Percentiles rank a stretch among this genome's conserved stretches.
These are phyloP conservation scores for Drosophila virilis DNA, from an alignment of 1,140 invertebrate species.

Conservation along the genomic window DNA sequence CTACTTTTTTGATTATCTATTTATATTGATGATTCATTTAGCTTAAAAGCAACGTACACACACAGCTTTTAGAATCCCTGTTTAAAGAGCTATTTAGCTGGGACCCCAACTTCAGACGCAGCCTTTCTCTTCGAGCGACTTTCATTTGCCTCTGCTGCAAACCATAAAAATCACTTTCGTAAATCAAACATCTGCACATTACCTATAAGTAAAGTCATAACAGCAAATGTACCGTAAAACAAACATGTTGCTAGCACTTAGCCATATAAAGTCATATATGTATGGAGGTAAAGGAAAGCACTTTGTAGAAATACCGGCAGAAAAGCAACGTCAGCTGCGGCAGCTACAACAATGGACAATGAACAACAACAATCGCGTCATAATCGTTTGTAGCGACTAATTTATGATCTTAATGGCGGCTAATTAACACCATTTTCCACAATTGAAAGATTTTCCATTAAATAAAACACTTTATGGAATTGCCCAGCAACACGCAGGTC, in stretches of 20 bases:
- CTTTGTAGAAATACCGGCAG: slow-evolving; percentile 64
- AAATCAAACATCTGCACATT: slow-evolving; percentile 68
- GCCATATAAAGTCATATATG: slow-evolving; percentile 58
- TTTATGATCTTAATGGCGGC: slow-evolving; percentile 81
- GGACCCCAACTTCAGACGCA: neutral
- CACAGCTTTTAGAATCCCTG: slow-evolving; percentile 1
- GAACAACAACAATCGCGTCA: slow-evolving; percentile 71
- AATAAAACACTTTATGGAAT: slow-evolving; percentile 83
- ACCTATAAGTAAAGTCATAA: slow-evolving; percentile 65
- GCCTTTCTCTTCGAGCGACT: slow-evolving; percentile 40
- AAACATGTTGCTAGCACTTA: slow-evolving; percentile 69
- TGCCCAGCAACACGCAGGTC: slow-evolving; percentile 71
- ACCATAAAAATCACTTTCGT: slow-evolving; percentile 57
- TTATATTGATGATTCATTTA: slow-evolving; percentile 5
- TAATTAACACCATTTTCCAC: slow-evolving; percentile 83
- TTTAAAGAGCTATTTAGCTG: slow-evolving; percentile 11
- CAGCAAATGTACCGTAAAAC: slow-evolving; percentile 80
- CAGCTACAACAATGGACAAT: slow-evolving; percentile 17
- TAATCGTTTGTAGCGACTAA: slow-evolving; percentile 82
- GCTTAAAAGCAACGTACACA: neutral
- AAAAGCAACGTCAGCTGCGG: slow-evolving; percentile 31
- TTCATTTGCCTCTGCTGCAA: slow-evolving; percentile 32
- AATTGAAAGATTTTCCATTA: slow-evolving; percentile 83
- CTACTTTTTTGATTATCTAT: neutral
- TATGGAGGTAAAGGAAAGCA: slow-evolving; percentile 31